Percentiles rank a stretch among this genome's conserved stretches.
phyloP scores from a whole-genome alignment of 2,797 vertebrate genomes.

The Poliocrania exsul region DNA sequence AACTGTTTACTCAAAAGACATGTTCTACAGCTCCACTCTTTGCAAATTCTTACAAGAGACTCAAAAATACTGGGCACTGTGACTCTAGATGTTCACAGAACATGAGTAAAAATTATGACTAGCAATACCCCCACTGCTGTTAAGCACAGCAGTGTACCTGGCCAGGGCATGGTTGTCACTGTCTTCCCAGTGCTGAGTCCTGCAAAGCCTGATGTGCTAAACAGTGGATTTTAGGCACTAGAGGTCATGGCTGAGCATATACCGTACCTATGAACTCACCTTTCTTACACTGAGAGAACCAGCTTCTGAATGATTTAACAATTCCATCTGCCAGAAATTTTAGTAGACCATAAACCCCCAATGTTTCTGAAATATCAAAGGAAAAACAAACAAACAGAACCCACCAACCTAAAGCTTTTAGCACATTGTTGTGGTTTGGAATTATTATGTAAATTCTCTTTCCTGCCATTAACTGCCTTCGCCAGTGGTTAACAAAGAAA shows the following conservation, averaged over 20 bases:
- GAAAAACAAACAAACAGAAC: not conserved
- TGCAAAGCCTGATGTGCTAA: not conserved
- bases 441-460: no score
- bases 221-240: not conserved
- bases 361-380: not conserved
- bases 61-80: not conserved
- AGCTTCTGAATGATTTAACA: not conserved
- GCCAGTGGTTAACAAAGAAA: no score
- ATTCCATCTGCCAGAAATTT: not conserved
- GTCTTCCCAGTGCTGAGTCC: not conserved
- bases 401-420: not conserved
- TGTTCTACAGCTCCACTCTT: not conserved
- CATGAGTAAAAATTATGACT: not conserved
- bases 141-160: not conserved
- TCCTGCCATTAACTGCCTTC: no score
- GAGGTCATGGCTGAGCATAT: not conserved
- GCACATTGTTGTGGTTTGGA: no score
- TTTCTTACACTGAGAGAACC: not conserved
- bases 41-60: not conserved
- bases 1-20: not conserved
- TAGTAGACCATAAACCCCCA: not conserved
- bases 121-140: not conserved
- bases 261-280: not conserved
- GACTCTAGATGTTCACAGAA: not conserved
- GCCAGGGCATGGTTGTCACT: not conserved